These are phyloP conservation scores for Ricordea florida DNA, from an alignment of 92 coral and sea anemone species.

Conservation along the genomic window DNA sequence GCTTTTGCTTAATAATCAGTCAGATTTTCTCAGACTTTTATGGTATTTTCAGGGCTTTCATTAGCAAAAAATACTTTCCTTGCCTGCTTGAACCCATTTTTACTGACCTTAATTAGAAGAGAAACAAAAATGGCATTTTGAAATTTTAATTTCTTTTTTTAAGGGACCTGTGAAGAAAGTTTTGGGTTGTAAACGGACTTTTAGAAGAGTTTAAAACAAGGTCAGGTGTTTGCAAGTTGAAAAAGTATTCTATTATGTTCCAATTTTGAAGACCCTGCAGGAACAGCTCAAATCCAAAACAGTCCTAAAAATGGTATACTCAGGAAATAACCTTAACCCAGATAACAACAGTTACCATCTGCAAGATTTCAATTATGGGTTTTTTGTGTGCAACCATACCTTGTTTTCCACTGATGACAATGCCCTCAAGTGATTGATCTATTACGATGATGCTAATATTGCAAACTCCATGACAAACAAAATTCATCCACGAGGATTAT, in stretches of 20 bases:
- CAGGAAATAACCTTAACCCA: background rate
- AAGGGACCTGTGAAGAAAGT: conserved; percentile 18
- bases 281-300: conserved; percentile 16
- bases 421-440: conserved; percentile 23
- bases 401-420: conserved; percentile 31
- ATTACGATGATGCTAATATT: conserved; percentile 44
- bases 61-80: too few relatives aligned
- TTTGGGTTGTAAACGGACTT: background rate
- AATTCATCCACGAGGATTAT: conserved; percentile 13
- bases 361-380: conserved; percentile 33
- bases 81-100: too few relatives aligned
- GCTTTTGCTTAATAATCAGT: background rate
- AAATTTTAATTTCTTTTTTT: background rate
- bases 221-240: conserved; percentile 6
- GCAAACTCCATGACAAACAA: conserved; percentile 29
- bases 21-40: background rate
- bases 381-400: conserved; percentile 17
- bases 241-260: conserved; percentile 36
- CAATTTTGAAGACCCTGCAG: conserved; percentile 25
- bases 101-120: too few relatives aligned
- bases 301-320: conserved; percentile 24
- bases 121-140: background rate
- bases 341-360: background rate
- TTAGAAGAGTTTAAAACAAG: conserved; percentile 9
- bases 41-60: too few relatives aligned